Evolutionary conservation across 2,113 vertebrate species (phyloP), one percentile per base, ranked within the genome.

Genomic region (Puffinus mauretanicus): DNA sequence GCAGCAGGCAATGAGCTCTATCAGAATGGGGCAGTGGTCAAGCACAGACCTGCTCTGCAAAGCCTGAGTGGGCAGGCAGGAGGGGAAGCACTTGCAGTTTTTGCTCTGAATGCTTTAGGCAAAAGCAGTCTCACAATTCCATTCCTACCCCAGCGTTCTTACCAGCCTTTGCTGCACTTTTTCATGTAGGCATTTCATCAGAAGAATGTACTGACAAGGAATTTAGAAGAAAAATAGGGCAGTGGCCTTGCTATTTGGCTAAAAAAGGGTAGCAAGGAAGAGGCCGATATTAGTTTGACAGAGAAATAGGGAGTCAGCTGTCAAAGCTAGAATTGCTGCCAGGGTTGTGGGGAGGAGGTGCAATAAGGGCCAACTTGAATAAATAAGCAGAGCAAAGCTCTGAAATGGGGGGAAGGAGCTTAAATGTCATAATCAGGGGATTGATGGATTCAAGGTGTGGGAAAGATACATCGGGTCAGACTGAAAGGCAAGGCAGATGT

Each of bases 291-390:
- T 87, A 87, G 30, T 82, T 85, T 96, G 91, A 95, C 73, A 82
- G 73, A 96, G 69, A 91, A 92, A 93, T 10, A 76, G 86, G 40
- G 89, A 89, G 61, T 72, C 58, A 87, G 88, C 86, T 91, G 80
- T 95, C 88, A 95, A 69, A 92, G 54, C 46, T 88, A 70, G 70
- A 94, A 92, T 17, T 91, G 72, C 71, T 95, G 69, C 57, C 75
- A 64, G 38, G 55, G 36, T 80, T 32, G 12, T 80, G 54, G 54
- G 14, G 32, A 90, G 46, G 66, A 79, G 40, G 55, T 70, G 81
- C 81, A 64, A 1, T 70, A 90, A 94, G 32, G 58, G 26, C 49
- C 66, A 87, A 62, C 84, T 73, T 80, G 82, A 95, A 92, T 82
- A 93, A 94, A 93, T 94, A 94, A 86, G 76, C 36, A 85, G 75